Evolutionary conservation across 2,888 invertebrate species (phyloP).

Genomic region (Epinotia ramella): DNA sequence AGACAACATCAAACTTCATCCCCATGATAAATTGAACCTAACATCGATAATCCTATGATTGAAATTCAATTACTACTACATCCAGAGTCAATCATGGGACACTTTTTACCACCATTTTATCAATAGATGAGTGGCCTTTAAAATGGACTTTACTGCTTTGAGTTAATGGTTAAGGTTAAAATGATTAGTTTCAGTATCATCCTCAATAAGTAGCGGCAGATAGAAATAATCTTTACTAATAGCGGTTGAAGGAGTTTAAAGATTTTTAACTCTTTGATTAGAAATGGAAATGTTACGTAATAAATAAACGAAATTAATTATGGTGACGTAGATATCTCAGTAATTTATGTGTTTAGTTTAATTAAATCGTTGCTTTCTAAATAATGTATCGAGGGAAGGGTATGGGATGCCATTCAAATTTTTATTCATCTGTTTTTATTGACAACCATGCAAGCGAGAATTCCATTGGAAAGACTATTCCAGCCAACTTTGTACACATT

Average conservation of each 20-base stretch:
- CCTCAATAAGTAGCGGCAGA: constrained; percentile 17
- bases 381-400: constrained; percentile 26
- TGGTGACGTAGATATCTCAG: constrained; percentile 17
- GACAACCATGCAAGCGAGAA: neutral
- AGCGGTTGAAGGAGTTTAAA: constrained; percentile 35
- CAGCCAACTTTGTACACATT: neutral
- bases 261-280: constrained; percentile 37
- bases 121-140: neutral
- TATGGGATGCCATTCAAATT: constrained; percentile 2
- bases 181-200: neutral
- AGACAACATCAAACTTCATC: constrained; percentile 6
- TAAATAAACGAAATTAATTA: constrained; percentile 40
- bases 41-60: neutral
- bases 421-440: constrained; percentile 22
- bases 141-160: neutral
- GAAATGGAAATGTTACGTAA: constrained; percentile 39
- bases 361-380: constrained; percentile 41
- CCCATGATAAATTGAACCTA: constrained; percentile 13
- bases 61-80: neutral
- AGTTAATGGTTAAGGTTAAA: constrained; percentile 21
- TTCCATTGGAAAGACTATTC: neutral
- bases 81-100: constrained; percentile 5
- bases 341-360: constrained; percentile 39
- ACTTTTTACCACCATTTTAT: constrained; percentile 32
- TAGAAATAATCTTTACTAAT: constrained; percentile 31